Conservation (phyloP, 1,140 invertebrate species). For the Formica selysi region DNA sequence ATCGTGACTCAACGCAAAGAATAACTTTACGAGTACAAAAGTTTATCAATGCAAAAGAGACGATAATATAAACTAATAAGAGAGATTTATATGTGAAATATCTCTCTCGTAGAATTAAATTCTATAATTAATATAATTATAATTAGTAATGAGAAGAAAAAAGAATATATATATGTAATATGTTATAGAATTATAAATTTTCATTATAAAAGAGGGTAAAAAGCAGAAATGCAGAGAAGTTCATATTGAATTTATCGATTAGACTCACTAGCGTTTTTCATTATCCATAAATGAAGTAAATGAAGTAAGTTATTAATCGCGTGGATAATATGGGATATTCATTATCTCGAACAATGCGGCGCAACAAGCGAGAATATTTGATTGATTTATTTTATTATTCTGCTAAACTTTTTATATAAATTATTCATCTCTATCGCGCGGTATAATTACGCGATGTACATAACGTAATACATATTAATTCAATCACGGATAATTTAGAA, state of each 20-base stretch:
- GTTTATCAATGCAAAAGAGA: neutral
- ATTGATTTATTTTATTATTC: constrained; percentile 43
- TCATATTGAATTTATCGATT: constrained; percentile 22
- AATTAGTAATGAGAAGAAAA: neutral
- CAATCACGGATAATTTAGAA: neutral
- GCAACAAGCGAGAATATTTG: neutral
- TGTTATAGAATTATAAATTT: constrained; percentile 6
- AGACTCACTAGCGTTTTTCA: neutral
- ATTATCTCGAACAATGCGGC: constrained; percentile 27
- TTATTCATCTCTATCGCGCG: neutral
- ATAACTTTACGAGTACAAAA: constrained; percentile 15
- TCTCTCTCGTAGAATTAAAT: neutral
- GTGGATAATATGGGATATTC: constrained; percentile 6
- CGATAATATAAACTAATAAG: neutral
- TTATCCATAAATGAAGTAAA: constrained; percentile 32
- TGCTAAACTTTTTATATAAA: constrained; percentile 18
- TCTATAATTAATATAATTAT: neutral
- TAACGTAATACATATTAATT: neutral
- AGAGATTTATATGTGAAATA: neutral
- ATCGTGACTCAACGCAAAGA: constrained; percentile 1
- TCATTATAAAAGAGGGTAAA: constrained; percentile 2
- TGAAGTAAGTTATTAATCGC: constrained; percentile 35
- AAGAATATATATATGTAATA: neutral
- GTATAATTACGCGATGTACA: constrained; percentile 6
- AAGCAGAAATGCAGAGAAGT: neutral